phyloP scores from a whole-genome alignment of 2,797 vertebrate species.

The Gymnothorax javanicus region DNA sequence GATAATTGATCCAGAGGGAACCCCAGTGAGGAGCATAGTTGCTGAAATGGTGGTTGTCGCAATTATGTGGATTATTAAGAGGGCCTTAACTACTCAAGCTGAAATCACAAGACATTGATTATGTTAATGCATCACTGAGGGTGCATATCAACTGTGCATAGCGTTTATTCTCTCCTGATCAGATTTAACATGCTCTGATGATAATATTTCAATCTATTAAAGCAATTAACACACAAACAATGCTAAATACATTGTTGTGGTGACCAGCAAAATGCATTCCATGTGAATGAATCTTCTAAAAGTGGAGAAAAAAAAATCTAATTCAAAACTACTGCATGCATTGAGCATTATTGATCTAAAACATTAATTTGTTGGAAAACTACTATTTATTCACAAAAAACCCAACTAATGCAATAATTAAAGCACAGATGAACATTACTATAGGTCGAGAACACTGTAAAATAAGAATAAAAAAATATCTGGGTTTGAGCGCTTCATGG shows the following conservation, averaged over 20 bases:
- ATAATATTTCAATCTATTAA: too few relatives aligned
- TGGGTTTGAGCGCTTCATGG: too few relatives aligned
- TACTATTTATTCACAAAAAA: not conserved
- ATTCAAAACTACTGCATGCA: not conserved
- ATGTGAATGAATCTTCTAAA: not conserved
- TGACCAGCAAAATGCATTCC: not conserved
- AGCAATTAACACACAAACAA: not conserved
- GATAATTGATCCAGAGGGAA: constrained; percentile 17
- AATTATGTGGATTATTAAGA: constrained; percentile 19
- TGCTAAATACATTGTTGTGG: not conserved
- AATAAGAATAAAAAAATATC: too few relatives aligned
- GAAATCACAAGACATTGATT: constrained; percentile 4
- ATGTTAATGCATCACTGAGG: not conserved
- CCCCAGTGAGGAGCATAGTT: not conserved
- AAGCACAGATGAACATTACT: not conserved
- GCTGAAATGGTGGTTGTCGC: not conserved
- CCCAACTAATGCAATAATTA: not conserved
- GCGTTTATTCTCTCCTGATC: not conserved
- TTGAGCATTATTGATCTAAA: not conserved
- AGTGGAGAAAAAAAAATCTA: not conserved
- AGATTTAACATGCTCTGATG: not conserved
- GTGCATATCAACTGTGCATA: not conserved
- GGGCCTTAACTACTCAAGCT: not conserved
- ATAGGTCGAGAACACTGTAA: not conserved
- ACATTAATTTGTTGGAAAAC: constrained; percentile 4